Conservation (phyloP, 2,113 vertebrate genomes). For the Sapayoa aenigma region DNA sequence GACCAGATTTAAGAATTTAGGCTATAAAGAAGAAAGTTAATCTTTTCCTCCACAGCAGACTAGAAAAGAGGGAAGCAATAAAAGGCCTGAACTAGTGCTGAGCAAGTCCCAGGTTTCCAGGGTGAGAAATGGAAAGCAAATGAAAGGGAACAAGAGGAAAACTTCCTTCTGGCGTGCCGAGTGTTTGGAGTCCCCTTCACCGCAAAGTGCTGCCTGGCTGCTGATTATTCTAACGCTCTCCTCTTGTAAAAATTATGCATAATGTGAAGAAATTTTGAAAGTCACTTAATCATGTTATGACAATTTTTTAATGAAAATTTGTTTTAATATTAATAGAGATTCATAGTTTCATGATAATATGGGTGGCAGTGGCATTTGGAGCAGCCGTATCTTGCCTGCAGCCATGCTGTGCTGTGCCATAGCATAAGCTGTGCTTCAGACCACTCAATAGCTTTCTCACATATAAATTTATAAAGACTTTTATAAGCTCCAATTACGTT, state of each 20-base stretch:
- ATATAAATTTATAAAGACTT: slow-evolving; percentile 71
- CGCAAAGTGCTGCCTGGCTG: neutral
- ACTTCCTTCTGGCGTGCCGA: neutral
- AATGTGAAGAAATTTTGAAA: slow-evolving; percentile 65
- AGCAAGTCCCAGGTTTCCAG: neutral
- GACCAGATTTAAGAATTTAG: slow-evolving; percentile 58
- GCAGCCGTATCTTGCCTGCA: slow-evolving; percentile 41
- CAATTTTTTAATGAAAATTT: slow-evolving; percentile 71
- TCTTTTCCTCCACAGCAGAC: slow-evolving; percentile 40
- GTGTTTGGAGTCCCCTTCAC: slow-evolving; percentile 10
- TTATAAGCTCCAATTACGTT: slow-evolving; percentile 68
- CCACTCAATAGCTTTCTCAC: slow-evolving; percentile 65
- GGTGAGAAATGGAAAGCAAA: neutral
- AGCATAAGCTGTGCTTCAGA: slow-evolving; percentile 55
- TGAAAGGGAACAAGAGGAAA: neutral
- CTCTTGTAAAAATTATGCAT: slow-evolving; percentile 66
- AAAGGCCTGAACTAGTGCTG: neutral
- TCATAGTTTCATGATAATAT: slow-evolving; percentile 62
- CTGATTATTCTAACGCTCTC: slow-evolving; percentile 41
- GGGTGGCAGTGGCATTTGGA: slow-evolving; percentile 54
- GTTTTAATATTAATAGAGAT: slow-evolving; percentile 70
- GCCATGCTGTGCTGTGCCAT: slow-evolving; percentile 32
- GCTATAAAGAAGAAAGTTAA: slow-evolving; percentile 51
- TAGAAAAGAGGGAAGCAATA: neutral
- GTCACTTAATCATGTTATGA: slow-evolving; percentile 69